These are phyloP conservation scores for Drosophila histrio DNA, from an alignment of 2,888 invertebrate genomes.

Conservation along the genomic window DNA sequence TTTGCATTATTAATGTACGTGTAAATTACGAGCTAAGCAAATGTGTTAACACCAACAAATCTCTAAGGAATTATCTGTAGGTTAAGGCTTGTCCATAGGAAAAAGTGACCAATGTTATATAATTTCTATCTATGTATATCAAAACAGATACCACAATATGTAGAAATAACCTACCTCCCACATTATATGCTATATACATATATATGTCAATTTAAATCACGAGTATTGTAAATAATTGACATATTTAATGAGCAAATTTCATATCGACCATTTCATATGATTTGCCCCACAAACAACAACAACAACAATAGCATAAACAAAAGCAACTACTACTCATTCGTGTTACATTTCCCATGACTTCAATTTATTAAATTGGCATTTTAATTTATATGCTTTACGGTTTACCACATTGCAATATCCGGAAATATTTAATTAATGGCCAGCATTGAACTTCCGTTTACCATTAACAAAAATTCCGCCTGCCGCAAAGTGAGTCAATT, in stretches of 20 bases:
- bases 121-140: no score
- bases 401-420: slow-evolving; percentile 37
- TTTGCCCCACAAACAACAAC: background rate
- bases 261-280: background rate
- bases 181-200: background rate
- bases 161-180: background rate
- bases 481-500: background rate
- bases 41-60: no score
- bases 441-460: background rate
- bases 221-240: background rate
- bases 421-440: slow-evolving; percentile 60
- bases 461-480: background rate
- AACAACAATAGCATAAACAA: background rate
- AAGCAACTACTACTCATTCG: background rate
- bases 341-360: slow-evolving; percentile 3
- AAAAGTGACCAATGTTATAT: background rate
- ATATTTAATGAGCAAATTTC: background rate
- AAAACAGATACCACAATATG: background rate
- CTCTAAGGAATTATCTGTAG: no score
- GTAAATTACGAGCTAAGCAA: slow-evolving; percentile 4
- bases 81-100: no score
- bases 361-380: slow-evolving; percentile 34
- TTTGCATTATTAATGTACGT: slow-evolving; percentile 29
- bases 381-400: slow-evolving; percentile 47
- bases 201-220: background rate